A percentile compares a stretch with the other conserved stretches of the same genome.
phyloP scores from a whole-genome alignment of 2,113 vertebrate genomes.

The Corydoras maculifer region DNA sequence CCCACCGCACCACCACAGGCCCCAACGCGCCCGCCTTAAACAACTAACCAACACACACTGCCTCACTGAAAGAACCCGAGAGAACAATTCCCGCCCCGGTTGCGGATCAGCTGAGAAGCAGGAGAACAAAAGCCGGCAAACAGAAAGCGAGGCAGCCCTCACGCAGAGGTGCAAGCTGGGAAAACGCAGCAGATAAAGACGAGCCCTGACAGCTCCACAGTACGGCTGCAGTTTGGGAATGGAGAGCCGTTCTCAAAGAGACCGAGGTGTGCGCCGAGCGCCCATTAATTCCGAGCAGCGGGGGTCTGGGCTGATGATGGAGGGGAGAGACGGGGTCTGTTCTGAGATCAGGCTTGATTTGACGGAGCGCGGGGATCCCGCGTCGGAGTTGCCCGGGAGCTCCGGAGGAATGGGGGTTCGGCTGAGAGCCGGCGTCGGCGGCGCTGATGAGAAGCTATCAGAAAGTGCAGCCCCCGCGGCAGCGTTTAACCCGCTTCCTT shows the following conservation, averaged over 20 bases:
- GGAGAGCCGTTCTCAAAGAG: background rate
- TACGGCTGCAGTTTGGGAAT: background rate
- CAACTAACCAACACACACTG: background rate
- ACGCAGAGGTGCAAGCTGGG: background rate
- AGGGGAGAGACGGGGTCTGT: slow-evolving; percentile 18
- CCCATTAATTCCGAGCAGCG: slow-evolving; percentile 25
- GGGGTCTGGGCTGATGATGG: slow-evolving; percentile 15
- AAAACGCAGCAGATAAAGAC: background rate
- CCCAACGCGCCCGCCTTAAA: too few species aligned
- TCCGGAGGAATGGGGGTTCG: background rate
- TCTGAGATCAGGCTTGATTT: slow-evolving; percentile 26
- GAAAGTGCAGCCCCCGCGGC: background rate
- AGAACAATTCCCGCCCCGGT: slow-evolving; percentile 26
- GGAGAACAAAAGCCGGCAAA: slow-evolving; percentile 25
- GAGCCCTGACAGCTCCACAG: background rate
- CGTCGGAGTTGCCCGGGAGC: slow-evolving; percentile 2
- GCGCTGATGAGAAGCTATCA: background rate
- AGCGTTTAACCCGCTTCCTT: background rate
- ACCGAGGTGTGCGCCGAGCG: background rate
- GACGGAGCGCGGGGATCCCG: background rate
- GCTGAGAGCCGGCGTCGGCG: background rate
- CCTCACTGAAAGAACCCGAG: slow-evolving; percentile 28
- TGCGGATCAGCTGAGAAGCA: slow-evolving; percentile 26
- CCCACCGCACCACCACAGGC: too few species aligned
- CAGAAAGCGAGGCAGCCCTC: background rate